Evolutionary conservation across 1,140 invertebrate species (phyloP), one percentile per base, ranked within the genome.

Genomic region (Akabosia matsudoensis): DNA sequence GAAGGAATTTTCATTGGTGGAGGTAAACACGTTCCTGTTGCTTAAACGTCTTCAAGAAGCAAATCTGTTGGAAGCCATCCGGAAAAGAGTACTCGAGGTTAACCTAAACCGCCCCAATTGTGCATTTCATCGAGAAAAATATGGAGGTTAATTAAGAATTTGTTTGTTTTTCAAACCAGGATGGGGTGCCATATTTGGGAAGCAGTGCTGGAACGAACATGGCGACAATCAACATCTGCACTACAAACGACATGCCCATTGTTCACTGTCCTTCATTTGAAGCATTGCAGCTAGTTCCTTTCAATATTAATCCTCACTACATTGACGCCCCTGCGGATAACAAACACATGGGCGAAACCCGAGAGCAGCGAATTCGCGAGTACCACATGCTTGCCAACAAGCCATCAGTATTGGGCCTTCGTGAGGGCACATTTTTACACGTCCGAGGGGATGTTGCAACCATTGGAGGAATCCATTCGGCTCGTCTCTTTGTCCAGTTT

Each of bases 301-400:
- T 94, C 83, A 94, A 95, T 84, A 93, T 95, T 54, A 95, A 94
- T 85, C 91, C 92, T 37, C 93, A 95, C 84, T 95, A 92, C 83
- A 83, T 92, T 79, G 92, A 94, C 73, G 82, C 88, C 52, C 85
- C 89, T 80, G 81, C 85, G 18, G 86, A 84, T 81, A 88, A 87
- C 75, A 90, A 84, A 76, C 92, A 93, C 83, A 91, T 90, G 85
- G 92, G 92, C 33, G 92, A 85, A 88, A 92, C 86, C 0, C 74
- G 87, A 77, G 84, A 87, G 81, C 86, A 91, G 82, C 86, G 92
- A 80, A 90, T 93, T 54, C 77, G 83, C 71, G 89, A 93, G 84
- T 93, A 89, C 84, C 86, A 90, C 78, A 86, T 89, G 77, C 87
- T 89, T 79, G 82, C 84, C 37, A 85, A 88, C 77, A 83, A 84